phyloP scores from a whole-genome alignment of 2,888 invertebrate genomes.

The Dynastes maya region DNA sequence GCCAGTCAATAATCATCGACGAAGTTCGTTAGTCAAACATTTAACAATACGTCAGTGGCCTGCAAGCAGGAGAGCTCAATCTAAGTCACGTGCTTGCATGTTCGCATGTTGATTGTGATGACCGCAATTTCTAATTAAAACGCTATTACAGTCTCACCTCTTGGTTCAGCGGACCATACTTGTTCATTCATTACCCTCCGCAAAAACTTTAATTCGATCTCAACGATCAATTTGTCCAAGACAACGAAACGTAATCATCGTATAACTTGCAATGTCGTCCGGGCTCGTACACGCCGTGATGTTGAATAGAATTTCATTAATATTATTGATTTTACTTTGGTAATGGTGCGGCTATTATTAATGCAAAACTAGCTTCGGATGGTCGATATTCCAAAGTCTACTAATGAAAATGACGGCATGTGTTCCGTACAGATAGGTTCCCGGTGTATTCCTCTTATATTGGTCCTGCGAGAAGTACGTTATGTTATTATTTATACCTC shows the following conservation, averaged over 20 bases:
- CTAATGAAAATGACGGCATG: slow-evolving; percentile 1
- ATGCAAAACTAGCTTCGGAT: slow-evolving; percentile 11
- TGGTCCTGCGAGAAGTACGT: neutral
- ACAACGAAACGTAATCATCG: slow-evolving; percentile 67
- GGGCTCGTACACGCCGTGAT: neutral
- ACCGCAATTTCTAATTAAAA: slow-evolving; percentile 66
- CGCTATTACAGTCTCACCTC: slow-evolving; percentile 61
- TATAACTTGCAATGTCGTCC: slow-evolving; percentile 52
- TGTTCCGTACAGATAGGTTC: neutral
- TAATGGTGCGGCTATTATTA: slow-evolving; percentile 36
- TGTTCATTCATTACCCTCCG: slow-evolving; percentile 51
- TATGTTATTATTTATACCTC: too few relatives aligned
- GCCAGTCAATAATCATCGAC: slow-evolving; percentile 19
- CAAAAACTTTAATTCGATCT: slow-evolving; percentile 69
- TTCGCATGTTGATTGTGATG: slow-evolving; percentile 48
- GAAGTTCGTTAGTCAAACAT: slow-evolving; percentile 29
- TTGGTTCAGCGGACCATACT: slow-evolving; percentile 56
- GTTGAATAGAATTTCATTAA: slow-evolving; percentile 42
- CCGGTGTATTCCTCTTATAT: neutral
- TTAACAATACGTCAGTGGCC: slow-evolving; percentile 8
- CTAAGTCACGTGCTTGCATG: slow-evolving; percentile 37
- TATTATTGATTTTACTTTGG: slow-evolving; percentile 35
- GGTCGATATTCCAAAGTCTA: slow-evolving; percentile 20
- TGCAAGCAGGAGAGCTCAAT: slow-evolving; percentile 22
- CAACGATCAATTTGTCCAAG: slow-evolving; percentile 69